These are phyloP conservation scores for Synanthedon formicaeformis DNA, from an alignment of 2,888 invertebrate genomes.

Conservation along the genomic window DNA sequence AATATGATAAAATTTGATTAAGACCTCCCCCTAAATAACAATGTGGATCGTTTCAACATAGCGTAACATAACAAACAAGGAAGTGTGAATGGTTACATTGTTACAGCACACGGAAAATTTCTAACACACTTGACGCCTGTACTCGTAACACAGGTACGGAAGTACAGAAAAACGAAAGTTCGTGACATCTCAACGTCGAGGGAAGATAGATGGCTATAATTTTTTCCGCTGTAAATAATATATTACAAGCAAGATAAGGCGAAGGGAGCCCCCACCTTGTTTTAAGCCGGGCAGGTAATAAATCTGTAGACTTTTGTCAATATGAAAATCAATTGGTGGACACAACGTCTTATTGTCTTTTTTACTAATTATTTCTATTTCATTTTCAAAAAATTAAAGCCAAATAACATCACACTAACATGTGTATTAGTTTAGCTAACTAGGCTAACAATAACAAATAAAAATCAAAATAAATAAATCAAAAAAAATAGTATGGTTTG, in stretches of 20 bases:
- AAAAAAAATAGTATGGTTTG: too few relatives aligned
- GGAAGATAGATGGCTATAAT: conserved; percentile 31
- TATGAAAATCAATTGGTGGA: not conserved
- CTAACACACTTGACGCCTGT: conserved; percentile 4
- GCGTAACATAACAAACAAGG: too few relatives aligned
- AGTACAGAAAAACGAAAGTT: conserved; percentile 14
- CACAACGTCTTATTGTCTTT: not conserved
- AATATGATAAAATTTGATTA: too few relatives aligned
- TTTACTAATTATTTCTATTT: too few relatives aligned
- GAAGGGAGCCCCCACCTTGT: conserved; percentile 30
- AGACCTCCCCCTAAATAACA: too few relatives aligned
- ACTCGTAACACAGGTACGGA: conserved; percentile 17
- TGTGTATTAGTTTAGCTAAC: too few relatives aligned
- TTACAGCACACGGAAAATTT: not conserved
- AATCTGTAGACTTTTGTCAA: conserved; percentile 6
- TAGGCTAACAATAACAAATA: too few relatives aligned
- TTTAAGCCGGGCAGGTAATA: conserved; percentile 19
- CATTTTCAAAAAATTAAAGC: too few relatives aligned
- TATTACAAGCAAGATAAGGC: conserved; percentile 34
- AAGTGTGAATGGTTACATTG: too few relatives aligned
- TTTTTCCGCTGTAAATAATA: conserved; percentile 37
- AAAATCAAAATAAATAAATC: too few relatives aligned
- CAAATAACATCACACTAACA: too few relatives aligned
- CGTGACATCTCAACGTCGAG: conserved; percentile 26
- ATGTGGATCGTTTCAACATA: too few relatives aligned